Percentiles rank a stretch among this genome's conserved stretches.
Conservation (phyloP, 2,797 vertebrate genomes). For the Spinus olivaceus region DNA sequence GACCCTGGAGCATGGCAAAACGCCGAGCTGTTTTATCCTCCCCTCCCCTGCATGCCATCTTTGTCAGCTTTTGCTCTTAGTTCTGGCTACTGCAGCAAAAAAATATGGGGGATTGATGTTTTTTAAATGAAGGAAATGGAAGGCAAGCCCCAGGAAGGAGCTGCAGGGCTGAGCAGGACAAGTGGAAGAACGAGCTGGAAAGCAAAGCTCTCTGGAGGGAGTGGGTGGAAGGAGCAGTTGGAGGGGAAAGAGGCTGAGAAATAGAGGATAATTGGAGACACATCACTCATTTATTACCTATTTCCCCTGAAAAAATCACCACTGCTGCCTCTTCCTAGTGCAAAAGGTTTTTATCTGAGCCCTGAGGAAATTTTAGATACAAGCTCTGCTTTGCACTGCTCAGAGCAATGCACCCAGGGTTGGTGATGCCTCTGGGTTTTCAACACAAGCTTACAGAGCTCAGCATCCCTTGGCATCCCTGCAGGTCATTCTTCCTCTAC, state of each 20-base stretch:
- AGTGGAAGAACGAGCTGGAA: neutral
- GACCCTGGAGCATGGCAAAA: conserved; percentile 34
- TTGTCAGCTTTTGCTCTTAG: conserved; percentile 23
- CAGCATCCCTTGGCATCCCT: neutral
- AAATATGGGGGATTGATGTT: neutral
- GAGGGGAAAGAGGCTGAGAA: neutral
- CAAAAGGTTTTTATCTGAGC: neutral
- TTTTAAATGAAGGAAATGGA: conserved; percentile 35
- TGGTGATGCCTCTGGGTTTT: neutral
- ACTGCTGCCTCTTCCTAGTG: neutral
- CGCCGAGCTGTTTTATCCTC: neutral
- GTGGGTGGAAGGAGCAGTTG: neutral
- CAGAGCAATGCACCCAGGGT: neutral
- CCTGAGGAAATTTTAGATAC: neutral
- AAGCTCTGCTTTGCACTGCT: neutral
- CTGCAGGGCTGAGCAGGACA: neutral
- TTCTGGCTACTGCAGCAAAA: conserved; percentile 38
- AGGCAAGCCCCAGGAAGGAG: rapidly evolving
- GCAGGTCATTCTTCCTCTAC: neutral
- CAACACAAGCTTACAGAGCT: neutral
- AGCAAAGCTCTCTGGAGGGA: neutral
- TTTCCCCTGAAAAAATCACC: neutral
- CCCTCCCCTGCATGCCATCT: neutral
- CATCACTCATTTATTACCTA: neutral
- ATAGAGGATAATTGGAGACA: neutral